Conservation (phyloP, 2,888 invertebrate species). For the Sialis lutaria region DNA sequence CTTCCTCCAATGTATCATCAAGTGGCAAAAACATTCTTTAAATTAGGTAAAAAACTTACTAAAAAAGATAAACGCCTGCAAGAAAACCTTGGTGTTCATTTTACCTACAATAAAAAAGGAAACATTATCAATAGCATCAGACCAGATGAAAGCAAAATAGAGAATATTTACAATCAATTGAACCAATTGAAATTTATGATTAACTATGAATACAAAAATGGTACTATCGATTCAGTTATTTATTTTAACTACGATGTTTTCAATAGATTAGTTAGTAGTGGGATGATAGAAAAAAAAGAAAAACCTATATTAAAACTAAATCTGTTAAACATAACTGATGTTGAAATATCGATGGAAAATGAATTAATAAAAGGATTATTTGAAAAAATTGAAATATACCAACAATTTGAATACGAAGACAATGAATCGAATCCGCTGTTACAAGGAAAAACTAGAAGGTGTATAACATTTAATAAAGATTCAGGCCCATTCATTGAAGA, state of each 20-base stretch:
- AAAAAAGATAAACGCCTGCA: neutral
- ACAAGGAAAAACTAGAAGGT: neutral
- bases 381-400: neutral
- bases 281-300: neutral
- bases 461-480: neutral
- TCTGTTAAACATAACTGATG: neutral
- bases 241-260: neutral
- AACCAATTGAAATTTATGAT: neutral
- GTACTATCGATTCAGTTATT: neutral
- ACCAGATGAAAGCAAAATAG: neutral
- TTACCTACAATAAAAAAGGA: neutral
- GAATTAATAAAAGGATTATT: neutral
- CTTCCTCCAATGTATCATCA: slow-evolving; percentile 11
- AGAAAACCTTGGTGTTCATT: neutral
- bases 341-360: neutral
- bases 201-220: neutral
- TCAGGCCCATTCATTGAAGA: neutral
- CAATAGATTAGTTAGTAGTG: neutral
- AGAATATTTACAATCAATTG: neutral
- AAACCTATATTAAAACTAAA: no score
- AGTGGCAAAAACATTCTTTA: no score
- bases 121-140: neutral
- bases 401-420: neutral
- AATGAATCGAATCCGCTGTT: neutral
- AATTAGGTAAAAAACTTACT: slow-evolving; percentile 6